Evolutionary conservation across 2,797 vertebrate species (phyloP).

Genomic region (Lateolabrax maculatus): DNA sequence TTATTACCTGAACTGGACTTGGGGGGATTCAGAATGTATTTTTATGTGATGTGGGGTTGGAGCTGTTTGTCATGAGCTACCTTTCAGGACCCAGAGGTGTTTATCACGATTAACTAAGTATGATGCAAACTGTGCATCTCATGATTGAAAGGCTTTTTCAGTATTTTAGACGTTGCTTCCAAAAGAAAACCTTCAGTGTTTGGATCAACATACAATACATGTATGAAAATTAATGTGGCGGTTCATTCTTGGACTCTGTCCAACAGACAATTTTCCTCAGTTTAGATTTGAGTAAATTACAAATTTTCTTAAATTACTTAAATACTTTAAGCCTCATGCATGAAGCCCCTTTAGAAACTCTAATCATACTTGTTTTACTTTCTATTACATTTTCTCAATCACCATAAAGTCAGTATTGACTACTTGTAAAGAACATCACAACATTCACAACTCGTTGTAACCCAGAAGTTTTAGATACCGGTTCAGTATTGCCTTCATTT

Average conservation of each 20-base stretch:
- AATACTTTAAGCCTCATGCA: conserved; percentile 29
- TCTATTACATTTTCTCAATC: conserved; percentile 23
- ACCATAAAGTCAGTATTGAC: conserved; percentile 36
- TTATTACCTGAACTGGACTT: conserved; percentile 61
- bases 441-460: conserved; percentile 34
- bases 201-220: conserved; percentile 12
- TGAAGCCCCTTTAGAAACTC: conserved; percentile 19
- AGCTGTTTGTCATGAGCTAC: conserved; percentile 64
- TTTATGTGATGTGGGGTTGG: conserved; percentile 36
- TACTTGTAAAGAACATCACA: conserved; percentile 27
- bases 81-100: conserved; percentile 61
- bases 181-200: conserved; percentile 33
- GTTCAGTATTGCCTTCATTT: conserved; percentile 69
- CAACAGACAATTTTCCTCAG: conserved; percentile 6
- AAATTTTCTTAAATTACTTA: neutral
- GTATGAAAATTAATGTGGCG: conserved; percentile 28
- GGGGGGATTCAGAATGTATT: conserved; percentile 47
- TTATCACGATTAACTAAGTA: conserved; percentile 22
- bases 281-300: conserved; percentile 37
- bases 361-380: conserved; percentile 5
- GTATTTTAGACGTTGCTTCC: neutral
- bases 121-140: conserved; percentile 29
- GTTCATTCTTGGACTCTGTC: conserved; percentile 13
- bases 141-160: conserved; percentile 13
- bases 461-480: conserved; percentile 45